phyloP scores from a whole-genome alignment of 2,888 invertebrate species.

The Limnephilus auricula region DNA sequence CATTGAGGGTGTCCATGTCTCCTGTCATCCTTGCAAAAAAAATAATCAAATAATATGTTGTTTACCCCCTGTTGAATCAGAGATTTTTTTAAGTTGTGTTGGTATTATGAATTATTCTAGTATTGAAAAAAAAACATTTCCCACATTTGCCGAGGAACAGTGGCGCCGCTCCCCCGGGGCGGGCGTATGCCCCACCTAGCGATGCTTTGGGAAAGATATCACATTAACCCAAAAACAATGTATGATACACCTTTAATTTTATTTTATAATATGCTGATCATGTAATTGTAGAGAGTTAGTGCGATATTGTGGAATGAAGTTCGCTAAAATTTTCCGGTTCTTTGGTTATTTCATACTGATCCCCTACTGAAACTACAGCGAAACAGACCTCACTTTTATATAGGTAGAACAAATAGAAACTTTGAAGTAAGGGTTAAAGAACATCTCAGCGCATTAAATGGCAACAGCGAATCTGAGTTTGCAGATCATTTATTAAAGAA shows the following conservation, averaged over 20 bases:
- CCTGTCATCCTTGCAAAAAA: background rate
- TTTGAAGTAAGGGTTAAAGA: too few species aligned
- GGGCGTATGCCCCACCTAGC: conserved; percentile 11
- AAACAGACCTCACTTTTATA: too few species aligned
- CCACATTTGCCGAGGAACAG: conserved; percentile 47
- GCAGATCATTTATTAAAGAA: too few species aligned
- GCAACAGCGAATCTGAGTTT: too few species aligned
- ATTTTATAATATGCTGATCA: background rate
- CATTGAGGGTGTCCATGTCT: background rate
- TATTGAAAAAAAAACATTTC: conserved; percentile 16
- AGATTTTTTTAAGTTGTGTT: background rate
- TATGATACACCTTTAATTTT: background rate
- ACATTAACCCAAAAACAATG: conserved; percentile 31
- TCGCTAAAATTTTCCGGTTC: background rate
- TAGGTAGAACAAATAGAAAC: too few species aligned
- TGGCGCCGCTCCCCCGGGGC: conserved; percentile 61
- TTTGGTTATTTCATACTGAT: too few species aligned
- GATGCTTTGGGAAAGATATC: conserved; percentile 43
- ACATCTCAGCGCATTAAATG: too few species aligned
- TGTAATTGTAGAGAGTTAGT: background rate
- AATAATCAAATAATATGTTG: background rate
- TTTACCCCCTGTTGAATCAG: background rate
- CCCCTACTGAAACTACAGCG: too few species aligned
- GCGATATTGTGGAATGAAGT: background rate
- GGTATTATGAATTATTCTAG: background rate